A percentile compares a stretch with the other conserved stretches of the same genome.
phyloP scores from a whole-genome alignment of 30 jellyfish, hydroid and myxozoan species.

The Sanderia malayensis region DNA sequence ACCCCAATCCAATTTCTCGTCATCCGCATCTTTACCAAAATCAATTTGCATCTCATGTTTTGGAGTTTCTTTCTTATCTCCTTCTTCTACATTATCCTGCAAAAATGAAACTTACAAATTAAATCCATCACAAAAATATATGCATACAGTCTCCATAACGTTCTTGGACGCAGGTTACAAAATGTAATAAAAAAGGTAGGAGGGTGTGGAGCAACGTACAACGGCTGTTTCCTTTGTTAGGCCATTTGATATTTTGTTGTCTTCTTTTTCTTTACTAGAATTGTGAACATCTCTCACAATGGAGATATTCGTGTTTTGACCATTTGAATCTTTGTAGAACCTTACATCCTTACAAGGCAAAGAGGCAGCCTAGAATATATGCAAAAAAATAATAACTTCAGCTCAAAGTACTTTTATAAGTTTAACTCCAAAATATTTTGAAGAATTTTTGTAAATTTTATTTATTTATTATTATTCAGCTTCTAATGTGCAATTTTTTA shows the following conservation, averaged over 20 bases:
- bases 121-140: not conserved
- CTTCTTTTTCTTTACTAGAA: not conserved
- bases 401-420: not conserved
- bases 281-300: slow-evolving; percentile 34
- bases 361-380: slow-evolving; percentile 8
- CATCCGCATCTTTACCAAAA: slow-evolving; percentile 11
- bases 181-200: not conserved
- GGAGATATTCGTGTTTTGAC: slow-evolving; percentile 15
- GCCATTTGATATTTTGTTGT: not conserved
- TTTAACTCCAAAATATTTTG: not conserved
- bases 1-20: slow-evolving; percentile 4
- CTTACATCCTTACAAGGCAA: slow-evolving; percentile 51
- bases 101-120: no score
- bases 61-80: not conserved
- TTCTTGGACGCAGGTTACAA: not conserved
- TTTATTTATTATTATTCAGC: no score
- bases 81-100: not conserved
- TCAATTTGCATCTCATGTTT: not conserved
- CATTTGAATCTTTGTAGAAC: slow-evolving; percentile 13
- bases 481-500: no score
- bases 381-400: not conserved
- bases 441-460: no score
- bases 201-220: not conserved
- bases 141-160: no score
- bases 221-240: not conserved